Percentiles rank a stretch among this genome's conserved stretches.
Conservation (phyloP, 1,140 invertebrate species). For the Drosophila novamexicana region DNA sequence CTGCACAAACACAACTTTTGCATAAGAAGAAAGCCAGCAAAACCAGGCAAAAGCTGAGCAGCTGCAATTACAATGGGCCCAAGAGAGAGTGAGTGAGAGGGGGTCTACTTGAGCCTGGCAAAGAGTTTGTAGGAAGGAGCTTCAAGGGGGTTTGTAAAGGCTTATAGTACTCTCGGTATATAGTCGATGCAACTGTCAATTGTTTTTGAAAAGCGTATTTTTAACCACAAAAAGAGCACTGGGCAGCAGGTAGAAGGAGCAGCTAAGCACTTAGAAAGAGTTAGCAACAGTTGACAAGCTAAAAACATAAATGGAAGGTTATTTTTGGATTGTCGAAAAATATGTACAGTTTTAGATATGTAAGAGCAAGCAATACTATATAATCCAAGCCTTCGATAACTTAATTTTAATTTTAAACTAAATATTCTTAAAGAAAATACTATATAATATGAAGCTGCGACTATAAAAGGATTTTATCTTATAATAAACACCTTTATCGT, state of each 20-base stretch:
- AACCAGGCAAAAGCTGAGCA: constrained; percentile 20
- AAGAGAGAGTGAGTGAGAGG: background rate
- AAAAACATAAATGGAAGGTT: too few species aligned
- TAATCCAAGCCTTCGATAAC: too few species aligned
- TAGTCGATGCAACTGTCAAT: constrained; percentile 58
- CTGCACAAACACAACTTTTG: constrained; percentile 54
- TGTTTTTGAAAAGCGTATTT: constrained; percentile 49
- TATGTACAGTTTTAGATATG: too few species aligned
- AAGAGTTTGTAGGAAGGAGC: background rate
- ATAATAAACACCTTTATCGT: too few species aligned
- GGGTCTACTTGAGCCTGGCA: too few species aligned
- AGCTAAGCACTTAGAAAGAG: background rate
- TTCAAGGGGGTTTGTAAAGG: background rate
- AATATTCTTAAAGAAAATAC: too few species aligned
- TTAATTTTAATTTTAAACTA: too few species aligned
- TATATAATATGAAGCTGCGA: too few species aligned
- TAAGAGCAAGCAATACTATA: too few species aligned
- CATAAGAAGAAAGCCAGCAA: constrained; percentile 40
- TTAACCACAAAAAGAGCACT: background rate
- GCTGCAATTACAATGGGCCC: constrained; percentile 34
- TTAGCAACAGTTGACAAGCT: too few species aligned
- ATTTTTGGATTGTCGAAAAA: too few species aligned
- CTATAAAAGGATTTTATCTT: too few species aligned
- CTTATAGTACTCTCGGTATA: background rate
- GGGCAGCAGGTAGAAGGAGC: background rate